Evolutionary conservation across 2,797 vertebrate genomes (phyloP), one percentile per base, ranked within the genome.

Genomic region (Mionectes olivaceus): DNA sequence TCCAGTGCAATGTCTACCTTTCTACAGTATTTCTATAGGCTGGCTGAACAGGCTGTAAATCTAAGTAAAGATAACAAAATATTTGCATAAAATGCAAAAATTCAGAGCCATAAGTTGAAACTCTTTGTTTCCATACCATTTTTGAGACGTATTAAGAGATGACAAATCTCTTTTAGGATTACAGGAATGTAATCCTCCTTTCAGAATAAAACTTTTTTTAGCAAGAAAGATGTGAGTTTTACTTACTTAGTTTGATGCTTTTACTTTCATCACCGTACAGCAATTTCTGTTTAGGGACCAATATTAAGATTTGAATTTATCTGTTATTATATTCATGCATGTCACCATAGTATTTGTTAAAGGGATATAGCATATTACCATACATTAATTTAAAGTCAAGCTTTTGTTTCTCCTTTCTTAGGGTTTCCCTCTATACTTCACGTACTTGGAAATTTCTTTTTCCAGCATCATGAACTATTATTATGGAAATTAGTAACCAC

Each of bases 1-100:
- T 88, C 94, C 17, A 99, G 98, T 32, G 98, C 98, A 53, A 98
- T 98, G 71, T 98, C 98, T 79, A 95, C 98, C 74, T 95, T 99
- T 96, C 98, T 98, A 81, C 98, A 93, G 96, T 97, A 90, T 97
- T 96, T 82, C 91, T 95, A 46, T 84, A 96, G 76, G 88, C 55
- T 44, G 76, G 69, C 71, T 87, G 73, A 83, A 75, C 25, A 67
- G 46, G 47, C 27, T 80, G 53, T n/a, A 86, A 61, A 84, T 86
- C 32, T 60, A 81, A 71, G n/a, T 71, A 59, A 92, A 83, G 59
- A 41, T 46, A 87, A 77, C 41, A 37, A 71, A 53, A 44, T 75
- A 53, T 73, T 90, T 69, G 56, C 33, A 73, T 81, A 82, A 89
- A 80, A 70, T 53, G 15, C 55, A 86, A 71, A 92, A 80, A 64